A percentile compares a stretch with the other conserved stretches of the same genome.
Evolutionary conservation across 2,113 vertebrate species (phyloP).

Genomic region (Aplodontia rufa): DNA sequence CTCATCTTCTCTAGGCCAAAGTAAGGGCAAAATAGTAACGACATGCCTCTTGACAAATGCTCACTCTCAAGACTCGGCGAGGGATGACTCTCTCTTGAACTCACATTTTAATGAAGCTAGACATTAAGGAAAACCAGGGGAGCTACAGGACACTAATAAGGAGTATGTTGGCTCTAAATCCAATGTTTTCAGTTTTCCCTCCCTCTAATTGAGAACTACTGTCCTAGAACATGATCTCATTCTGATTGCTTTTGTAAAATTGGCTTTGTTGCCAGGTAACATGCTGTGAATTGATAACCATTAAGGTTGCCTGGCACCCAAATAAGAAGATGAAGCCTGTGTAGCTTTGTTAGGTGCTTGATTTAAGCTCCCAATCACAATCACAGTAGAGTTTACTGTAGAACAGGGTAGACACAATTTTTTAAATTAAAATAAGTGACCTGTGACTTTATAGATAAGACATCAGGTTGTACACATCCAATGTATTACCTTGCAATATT

Average conservation of each 20-base stretch:
- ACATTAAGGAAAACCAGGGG: not conserved
- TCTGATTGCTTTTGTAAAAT: conserved; percentile 33
- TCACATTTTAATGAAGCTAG: not conserved
- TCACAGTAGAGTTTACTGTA: not conserved
- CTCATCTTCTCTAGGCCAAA: not conserved
- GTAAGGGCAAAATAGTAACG: not conserved
- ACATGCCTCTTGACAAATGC: not conserved
- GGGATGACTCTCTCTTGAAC: not conserved
- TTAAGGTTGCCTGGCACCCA: not conserved
- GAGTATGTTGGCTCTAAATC: not conserved
- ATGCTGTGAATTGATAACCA: not conserved
- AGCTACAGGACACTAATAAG: not conserved
- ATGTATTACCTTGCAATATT: not conserved
- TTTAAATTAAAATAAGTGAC: not conserved
- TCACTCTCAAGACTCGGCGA: not conserved
- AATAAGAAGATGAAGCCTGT: not conserved
- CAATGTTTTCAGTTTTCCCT: not conserved
- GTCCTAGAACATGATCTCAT: conserved; percentile 49
- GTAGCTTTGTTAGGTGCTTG: not conserved
- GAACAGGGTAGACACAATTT: not conserved
- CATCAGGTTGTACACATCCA: not conserved
- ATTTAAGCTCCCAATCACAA: not conserved
- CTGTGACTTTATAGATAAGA: not conserved
- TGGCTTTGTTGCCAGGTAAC: conserved; percentile 55
- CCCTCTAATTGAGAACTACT: conserved; percentile 38